phyloP scores from a whole-genome alignment of 2,797 vertebrate species.

The Sebastolobus altivelis region DNA sequence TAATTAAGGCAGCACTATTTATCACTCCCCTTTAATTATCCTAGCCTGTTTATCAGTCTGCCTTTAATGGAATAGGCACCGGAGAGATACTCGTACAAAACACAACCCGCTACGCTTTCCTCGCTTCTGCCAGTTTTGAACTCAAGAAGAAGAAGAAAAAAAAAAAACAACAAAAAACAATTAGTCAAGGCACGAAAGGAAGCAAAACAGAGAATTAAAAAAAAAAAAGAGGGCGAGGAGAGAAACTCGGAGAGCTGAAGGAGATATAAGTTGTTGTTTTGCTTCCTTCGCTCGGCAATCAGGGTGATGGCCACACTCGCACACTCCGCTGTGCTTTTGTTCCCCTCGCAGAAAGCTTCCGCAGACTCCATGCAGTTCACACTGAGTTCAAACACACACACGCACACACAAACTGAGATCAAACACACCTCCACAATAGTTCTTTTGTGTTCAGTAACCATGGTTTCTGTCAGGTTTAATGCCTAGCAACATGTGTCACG shows the following conservation, averaged over 20 bases:
- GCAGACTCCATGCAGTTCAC: slow-evolving; percentile 79
- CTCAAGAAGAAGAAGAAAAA: slow-evolving; percentile 60
- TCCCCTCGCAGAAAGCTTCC: slow-evolving; percentile 76
- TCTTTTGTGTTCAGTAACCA: slow-evolving; percentile 83
- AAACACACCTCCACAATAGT: slow-evolving; percentile 83
- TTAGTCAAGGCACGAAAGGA: slow-evolving; percentile 68
- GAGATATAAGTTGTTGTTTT: slow-evolving; percentile 81
- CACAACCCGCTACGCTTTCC: slow-evolving; percentile 76
- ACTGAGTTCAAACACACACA: slow-evolving; percentile 79
- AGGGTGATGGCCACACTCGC: slow-evolving; percentile 78
- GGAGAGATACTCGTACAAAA: slow-evolving; percentile 84
- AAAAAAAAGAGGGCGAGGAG: slow-evolving; percentile 47
- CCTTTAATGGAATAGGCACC: slow-evolving; percentile 88
- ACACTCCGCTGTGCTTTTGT: slow-evolving; percentile 80
- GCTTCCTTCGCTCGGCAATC: slow-evolving; percentile 72
- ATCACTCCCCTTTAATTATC: slow-evolving; percentile 90
- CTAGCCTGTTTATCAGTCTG: slow-evolving; percentile 87
- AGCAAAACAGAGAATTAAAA: slow-evolving; percentile 71
- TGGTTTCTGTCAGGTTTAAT: slow-evolving; percentile 86
- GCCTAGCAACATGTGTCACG: slow-evolving; percentile 86
- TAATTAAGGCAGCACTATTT: slow-evolving; percentile 88
- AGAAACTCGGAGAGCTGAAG: slow-evolving; percentile 65
- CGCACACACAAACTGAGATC: slow-evolving; percentile 75
- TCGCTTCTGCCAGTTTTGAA: slow-evolving; percentile 80
- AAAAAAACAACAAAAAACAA: slow-evolving; percentile 77